Evolutionary conservation across 2,113 vertebrate species (phyloP), one percentile per base, ranked within the genome.

Genomic region (Alligator mississippiensis): DNA sequence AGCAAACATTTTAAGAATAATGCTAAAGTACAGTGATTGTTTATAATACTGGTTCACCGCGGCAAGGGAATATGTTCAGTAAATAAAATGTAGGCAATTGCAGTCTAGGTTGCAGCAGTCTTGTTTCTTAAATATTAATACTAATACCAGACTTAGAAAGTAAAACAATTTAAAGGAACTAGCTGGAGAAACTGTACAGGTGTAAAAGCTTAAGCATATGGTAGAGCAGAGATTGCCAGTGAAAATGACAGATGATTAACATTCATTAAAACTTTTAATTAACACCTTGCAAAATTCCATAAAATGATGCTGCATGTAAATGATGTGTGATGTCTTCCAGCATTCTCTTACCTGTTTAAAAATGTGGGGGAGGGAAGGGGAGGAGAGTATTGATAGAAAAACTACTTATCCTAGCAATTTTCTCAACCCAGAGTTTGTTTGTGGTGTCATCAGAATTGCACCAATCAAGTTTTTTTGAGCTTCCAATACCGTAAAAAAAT

Each of bases 211-310:
- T 93, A 96, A 97, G 90, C 98, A 98, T 98, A 98, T 98, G 97
- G 97, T 92, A 95, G 93, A 96, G 89, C 16, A 25, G 91, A 96
- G 96, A 96, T 96, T 97, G 96, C 95, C 95, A 94, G 66, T 96
- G 96, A 97, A 98, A 97, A 97, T 98, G 97, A 97, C 96, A 98
- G 97, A 94, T 96, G 96, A 98, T 98, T 98, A 98, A 96, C 98
- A 93, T 98, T 98, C 97, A 98, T 98, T 97, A 98, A 97, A 98
- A 97, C 96, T 97, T 98, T 97, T 97, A 97, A 98, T 98, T 98
- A 98, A 96, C 98, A 98, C 98, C 96, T 98, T 96, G 93, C 78
- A 94, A 92, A 97, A 96, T 92, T 96, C 96, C 93, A 94, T 96
- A 96, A 97, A 96, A 97, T 95, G 96, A 92, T 98, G 92, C 89